These are phyloP conservation scores for Rhynchomys soricoides DNA, from an alignment of 2,113 vertebrate genomes.

Conservation along the genomic window DNA sequence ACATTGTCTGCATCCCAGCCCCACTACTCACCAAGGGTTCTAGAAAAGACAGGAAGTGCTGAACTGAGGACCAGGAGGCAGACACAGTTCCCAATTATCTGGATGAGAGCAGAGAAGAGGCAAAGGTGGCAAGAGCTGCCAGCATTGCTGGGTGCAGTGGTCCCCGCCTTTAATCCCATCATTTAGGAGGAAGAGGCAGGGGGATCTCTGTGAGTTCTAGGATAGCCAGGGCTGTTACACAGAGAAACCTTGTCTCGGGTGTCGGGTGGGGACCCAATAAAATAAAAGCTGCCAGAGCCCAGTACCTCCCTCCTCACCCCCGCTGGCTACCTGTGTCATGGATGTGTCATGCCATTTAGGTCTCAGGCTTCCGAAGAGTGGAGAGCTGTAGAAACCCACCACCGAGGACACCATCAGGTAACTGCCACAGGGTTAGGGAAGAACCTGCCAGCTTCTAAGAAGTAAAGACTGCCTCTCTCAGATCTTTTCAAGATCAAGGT, in stretches of 20 bases:
- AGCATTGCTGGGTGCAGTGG: not conserved
- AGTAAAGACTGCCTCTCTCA: not conserved
- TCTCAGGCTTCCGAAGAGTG: conserved; percentile 91
- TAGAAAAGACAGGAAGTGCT: conserved; percentile 96
- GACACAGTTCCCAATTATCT: conserved; percentile 98
- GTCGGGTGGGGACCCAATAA: no score
- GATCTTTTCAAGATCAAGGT: not conserved
- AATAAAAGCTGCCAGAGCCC: not conserved
- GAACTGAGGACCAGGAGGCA: conserved; percentile 97
- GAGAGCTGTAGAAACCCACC: conserved; percentile 97
- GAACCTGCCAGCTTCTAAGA: not conserved
- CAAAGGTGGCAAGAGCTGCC: not conserved
- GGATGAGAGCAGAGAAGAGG: conserved; percentile 38
- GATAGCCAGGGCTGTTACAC: not conserved
- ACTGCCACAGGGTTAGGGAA: conserved; percentile 85
- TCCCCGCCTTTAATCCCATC: not conserved
- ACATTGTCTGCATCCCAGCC: not conserved
- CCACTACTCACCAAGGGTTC: conserved; percentile 94
- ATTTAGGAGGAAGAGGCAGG: not conserved
- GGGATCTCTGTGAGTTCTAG: not conserved
- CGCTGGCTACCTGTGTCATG: conserved; percentile 92
- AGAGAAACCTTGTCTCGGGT: not conserved
- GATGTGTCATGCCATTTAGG: conserved; percentile 93
- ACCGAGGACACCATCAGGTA: conserved; percentile 97
- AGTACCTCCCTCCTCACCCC: not conserved